Evolutionary conservation across 2,113 vertebrate species (phyloP).

Genomic region (Halcyon malimbica): DNA sequence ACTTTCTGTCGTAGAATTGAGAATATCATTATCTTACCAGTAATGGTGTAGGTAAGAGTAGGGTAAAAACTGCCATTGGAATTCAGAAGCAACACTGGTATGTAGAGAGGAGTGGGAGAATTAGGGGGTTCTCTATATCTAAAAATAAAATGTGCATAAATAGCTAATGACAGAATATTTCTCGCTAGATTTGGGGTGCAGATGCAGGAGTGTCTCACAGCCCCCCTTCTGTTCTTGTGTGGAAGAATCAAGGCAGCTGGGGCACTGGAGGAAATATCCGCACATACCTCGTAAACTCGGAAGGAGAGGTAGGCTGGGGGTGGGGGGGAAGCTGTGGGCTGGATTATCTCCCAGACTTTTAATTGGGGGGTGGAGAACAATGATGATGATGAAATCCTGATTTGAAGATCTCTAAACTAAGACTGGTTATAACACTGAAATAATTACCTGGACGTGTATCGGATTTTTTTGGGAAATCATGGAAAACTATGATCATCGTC

Average conservation of each 20-base stretch:
- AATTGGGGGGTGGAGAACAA: neutral
- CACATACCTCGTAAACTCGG: slow-evolving; percentile 82
- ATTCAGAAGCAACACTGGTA: neutral
- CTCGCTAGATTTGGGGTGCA: slow-evolving; percentile 89
- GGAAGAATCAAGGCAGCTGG: slow-evolving; percentile 94
- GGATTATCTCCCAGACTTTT: neutral
- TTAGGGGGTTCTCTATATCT: neutral
- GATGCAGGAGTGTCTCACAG: slow-evolving; percentile 88
- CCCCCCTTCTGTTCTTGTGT: slow-evolving; percentile 90
- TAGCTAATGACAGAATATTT: neutral
- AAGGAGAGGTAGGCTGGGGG: slow-evolving; percentile 84
- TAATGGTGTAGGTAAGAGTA: neutral
- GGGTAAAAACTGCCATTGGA: neutral
- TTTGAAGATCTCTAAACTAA: neutral
- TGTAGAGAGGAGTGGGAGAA: neutral
- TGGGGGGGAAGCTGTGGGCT: neutral
- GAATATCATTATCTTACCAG: neutral
- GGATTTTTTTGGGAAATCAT: neutral
- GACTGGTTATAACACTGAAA: neutral
- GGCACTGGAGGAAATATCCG: slow-evolving; percentile 83
- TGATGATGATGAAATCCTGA: neutral
- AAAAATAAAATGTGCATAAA: neutral
- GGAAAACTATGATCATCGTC: neutral
- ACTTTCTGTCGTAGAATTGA: neutral
- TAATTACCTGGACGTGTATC: too few relatives aligned